phyloP scores from a whole-genome alignment of 2,797 vertebrate species.

The Eospalax fontanierii region DNA sequence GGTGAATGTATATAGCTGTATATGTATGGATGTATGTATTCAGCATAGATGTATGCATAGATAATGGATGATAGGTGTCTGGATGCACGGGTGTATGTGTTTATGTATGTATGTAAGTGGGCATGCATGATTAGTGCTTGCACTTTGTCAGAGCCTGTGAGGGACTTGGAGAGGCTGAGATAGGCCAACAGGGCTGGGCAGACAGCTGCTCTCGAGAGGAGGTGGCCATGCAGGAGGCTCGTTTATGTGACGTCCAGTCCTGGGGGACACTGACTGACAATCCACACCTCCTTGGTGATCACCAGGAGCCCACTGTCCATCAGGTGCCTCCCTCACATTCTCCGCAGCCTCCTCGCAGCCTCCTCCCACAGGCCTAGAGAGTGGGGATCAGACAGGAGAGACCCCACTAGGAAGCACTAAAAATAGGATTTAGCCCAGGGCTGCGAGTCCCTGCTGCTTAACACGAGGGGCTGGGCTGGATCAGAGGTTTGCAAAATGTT shows the following conservation, averaged over 20 bases:
- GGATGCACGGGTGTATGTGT: neutral
- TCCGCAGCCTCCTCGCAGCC: neutral
- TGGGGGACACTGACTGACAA: neutral
- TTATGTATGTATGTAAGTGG: neutral
- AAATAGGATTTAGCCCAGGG: slow-evolving; percentile 72
- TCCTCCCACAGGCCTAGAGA: neutral
- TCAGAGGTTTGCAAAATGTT: slow-evolving; percentile 78
- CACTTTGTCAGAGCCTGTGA: neutral
- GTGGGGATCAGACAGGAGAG: neutral
- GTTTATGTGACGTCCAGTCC: accelerated
- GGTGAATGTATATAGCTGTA: neutral
- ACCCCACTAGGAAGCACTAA: neutral
- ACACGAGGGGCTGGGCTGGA: slow-evolving; percentile 58
- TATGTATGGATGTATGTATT: neutral
- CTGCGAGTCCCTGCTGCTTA: neutral
- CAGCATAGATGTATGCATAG: neutral
- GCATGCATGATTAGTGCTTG: neutral
- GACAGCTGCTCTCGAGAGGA: accelerated
- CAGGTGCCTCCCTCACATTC: neutral
- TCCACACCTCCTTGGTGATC: accelerated
- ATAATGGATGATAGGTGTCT: neutral
- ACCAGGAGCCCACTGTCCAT: neutral
- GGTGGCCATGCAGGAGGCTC: no score
- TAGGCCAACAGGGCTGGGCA: neutral
- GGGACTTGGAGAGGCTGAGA: neutral